Conservation (phyloP, 2,113 vertebrate species). For the Cyprinodon brontotheroides region DNA sequence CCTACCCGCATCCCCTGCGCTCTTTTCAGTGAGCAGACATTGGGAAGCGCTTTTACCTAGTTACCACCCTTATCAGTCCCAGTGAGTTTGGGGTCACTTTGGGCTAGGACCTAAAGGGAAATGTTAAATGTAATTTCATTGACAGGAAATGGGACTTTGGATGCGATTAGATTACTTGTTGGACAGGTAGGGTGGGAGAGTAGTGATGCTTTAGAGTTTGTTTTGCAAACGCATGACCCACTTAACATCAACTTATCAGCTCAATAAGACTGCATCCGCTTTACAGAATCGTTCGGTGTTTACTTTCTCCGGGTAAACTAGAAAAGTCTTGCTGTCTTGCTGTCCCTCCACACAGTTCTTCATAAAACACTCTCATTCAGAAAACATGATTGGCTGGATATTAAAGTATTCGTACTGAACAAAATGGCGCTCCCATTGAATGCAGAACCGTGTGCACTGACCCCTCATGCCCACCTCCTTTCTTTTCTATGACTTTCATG, state of each 20-base stretch:
- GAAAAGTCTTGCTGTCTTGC: slow-evolving; percentile 38
- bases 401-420: slow-evolving; percentile 28
- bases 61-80: slow-evolving; percentile 80
- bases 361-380: slow-evolving; percentile 7
- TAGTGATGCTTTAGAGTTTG: slow-evolving; percentile 58
- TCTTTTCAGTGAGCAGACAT: slow-evolving; percentile 56
- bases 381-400: slow-evolving; percentile 45
- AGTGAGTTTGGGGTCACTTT: slow-evolving; percentile 77
- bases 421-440: slow-evolving; percentile 42
- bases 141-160: slow-evolving; percentile 77
- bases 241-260: slow-evolving; percentile 23
- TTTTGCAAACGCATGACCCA: slow-evolving; percentile 50
- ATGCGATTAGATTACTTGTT: slow-evolving; percentile 68
- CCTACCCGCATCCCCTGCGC: slow-evolving; percentile 14
- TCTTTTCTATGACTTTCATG: slow-evolving; percentile 54
- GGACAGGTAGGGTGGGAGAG: slow-evolving; percentile 67
- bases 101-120: slow-evolving; percentile 74
- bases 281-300: slow-evolving; percentile 38
- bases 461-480: slow-evolving; percentile 35
- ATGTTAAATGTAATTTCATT: slow-evolving; percentile 81
- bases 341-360: slow-evolving; percentile 5
- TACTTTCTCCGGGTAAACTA: neutral
- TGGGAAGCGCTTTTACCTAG: slow-evolving; percentile 79
- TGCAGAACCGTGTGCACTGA: slow-evolving; percentile 45
- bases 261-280: slow-evolving; percentile 10